A percentile compares a stretch with the other conserved stretches of the same genome.
Conservation (phyloP, 2,797 vertebrate species). For the Pangasius krempfi region DNA sequence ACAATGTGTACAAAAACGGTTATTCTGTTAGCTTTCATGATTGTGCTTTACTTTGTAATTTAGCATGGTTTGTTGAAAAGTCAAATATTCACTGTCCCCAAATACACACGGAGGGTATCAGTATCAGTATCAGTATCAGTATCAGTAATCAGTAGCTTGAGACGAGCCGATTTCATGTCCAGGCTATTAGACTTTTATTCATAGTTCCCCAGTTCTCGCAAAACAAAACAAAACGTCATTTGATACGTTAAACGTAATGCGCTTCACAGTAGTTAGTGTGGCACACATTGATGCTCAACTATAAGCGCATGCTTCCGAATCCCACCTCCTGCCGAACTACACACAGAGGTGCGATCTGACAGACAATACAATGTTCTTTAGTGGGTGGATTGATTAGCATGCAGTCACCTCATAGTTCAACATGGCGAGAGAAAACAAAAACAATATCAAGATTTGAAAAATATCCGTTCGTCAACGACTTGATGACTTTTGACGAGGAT, state of each 20-base stretch:
- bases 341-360: background rate
- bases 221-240: background rate
- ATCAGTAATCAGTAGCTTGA: background rate
- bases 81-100: background rate
- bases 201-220: too few species aligned
- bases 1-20: background rate
- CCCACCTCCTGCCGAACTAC: too few species aligned
- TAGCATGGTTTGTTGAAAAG: background rate
- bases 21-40: background rate
- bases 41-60: background rate
- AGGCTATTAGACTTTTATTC: background rate
- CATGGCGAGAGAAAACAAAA: too few species aligned
- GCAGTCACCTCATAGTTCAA: too few species aligned
- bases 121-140: too few species aligned
- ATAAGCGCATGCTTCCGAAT: too few species aligned
- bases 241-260: background rate
- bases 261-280: too few species aligned
- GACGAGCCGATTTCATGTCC: background rate
- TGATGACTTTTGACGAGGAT: too few species aligned
- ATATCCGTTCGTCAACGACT: too few species aligned
- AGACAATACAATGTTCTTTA: background rate
- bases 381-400: background rate
- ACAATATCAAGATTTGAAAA: too few species aligned
- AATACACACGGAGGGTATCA: background rate
- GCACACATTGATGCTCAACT: too few species aligned